A percentile compares a stretch with the other conserved stretches of the same genome.
phyloP scores from a whole-genome alignment of 2,888 invertebrate genomes.

The Noctuana brunneofusca region DNA sequence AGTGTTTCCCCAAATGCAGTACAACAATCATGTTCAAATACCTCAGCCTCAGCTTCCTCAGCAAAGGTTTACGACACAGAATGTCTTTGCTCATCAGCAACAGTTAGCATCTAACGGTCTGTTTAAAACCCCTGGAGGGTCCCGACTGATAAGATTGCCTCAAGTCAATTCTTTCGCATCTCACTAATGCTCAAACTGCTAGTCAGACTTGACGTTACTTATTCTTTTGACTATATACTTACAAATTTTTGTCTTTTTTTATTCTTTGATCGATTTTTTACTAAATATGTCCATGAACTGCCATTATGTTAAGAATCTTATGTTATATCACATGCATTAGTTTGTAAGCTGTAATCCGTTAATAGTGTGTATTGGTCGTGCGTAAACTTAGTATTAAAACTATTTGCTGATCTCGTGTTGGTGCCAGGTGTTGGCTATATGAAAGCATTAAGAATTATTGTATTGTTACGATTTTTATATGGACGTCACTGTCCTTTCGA shows the following conservation, averaged over 20 bases:
- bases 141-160: slow-evolving; percentile 68
- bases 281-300: slow-evolving; percentile 66
- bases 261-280: slow-evolving; percentile 61
- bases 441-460: slow-evolving; percentile 82
- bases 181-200: slow-evolving; percentile 56
- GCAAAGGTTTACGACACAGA: slow-evolving; percentile 47
- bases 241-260: slow-evolving; percentile 58
- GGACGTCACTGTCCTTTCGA: slow-evolving; percentile 80
- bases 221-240: slow-evolving; percentile 45
- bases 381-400: slow-evolving; percentile 71
- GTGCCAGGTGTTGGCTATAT: slow-evolving; percentile 73
- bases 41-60: slow-evolving; percentile 65
- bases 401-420: slow-evolving; percentile 79
- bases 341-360: slow-evolving; percentile 72
- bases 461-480: slow-evolving; percentile 77
- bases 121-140: slow-evolving; percentile 66
- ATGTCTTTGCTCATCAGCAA: slow-evolving; percentile 55
- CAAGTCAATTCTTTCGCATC: slow-evolving; percentile 58
- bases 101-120: slow-evolving; percentile 52
- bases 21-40: slow-evolving; percentile 71
- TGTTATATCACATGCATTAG: slow-evolving; percentile 67
- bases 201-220: slow-evolving; percentile 48
- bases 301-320: slow-evolving; percentile 73
- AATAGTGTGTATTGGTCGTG: slow-evolving; percentile 67
- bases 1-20: slow-evolving; percentile 74